A percentile compares a stretch with the other conserved stretches of the same genome.
phyloP scores from a whole-genome alignment of 2,113 vertebrate species.

The Noturus placidus region DNA sequence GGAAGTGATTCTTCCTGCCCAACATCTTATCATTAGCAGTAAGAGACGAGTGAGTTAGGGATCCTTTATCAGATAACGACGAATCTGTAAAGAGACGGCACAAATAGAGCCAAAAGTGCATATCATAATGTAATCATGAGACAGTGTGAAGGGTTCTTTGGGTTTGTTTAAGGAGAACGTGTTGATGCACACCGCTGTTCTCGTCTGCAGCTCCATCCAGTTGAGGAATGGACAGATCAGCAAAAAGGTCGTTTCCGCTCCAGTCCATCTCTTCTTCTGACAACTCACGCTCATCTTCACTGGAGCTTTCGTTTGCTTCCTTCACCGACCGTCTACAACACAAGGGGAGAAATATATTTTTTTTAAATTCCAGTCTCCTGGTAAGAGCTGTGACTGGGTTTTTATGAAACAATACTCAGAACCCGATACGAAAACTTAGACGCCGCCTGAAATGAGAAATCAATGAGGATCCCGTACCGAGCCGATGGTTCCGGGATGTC shows the following conservation, averaged over 20 bases:
- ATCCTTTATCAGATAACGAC: slow-evolving; percentile 89
- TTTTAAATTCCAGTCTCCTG: too few relatives aligned
- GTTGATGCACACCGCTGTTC: slow-evolving; percentile 82
- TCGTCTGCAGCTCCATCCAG: slow-evolving; percentile 97
- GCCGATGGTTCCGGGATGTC: slow-evolving; percentile 69
- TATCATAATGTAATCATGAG: neutral
- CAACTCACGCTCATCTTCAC: slow-evolving; percentile 84
- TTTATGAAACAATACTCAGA: too few relatives aligned
- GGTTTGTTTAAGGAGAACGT: neutral
- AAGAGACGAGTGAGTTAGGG: slow-evolving; percentile 87
- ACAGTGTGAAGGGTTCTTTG: neutral
- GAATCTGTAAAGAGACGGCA: slow-evolving; percentile 79
- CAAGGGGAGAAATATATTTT: neutral
- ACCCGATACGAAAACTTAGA: neutral
- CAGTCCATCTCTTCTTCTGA: slow-evolving; percentile 96
- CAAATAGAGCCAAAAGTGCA: slow-evolving; percentile 20
- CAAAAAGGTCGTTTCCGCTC: slow-evolving; percentile 81
- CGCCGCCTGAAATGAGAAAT: neutral
- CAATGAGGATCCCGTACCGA: slow-evolving; percentile 56
- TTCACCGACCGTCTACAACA: slow-evolving; percentile 70
- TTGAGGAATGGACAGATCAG: slow-evolving; percentile 92
- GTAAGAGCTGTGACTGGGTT: too few relatives aligned
- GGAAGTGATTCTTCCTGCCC: slow-evolving; percentile 84
- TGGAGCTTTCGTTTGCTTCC: slow-evolving; percentile 77
- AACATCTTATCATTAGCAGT: slow-evolving; percentile 87